Evolutionary conservation across 2,888 invertebrate genomes (phyloP).

Genomic region (Synergus laeviventris): DNA sequence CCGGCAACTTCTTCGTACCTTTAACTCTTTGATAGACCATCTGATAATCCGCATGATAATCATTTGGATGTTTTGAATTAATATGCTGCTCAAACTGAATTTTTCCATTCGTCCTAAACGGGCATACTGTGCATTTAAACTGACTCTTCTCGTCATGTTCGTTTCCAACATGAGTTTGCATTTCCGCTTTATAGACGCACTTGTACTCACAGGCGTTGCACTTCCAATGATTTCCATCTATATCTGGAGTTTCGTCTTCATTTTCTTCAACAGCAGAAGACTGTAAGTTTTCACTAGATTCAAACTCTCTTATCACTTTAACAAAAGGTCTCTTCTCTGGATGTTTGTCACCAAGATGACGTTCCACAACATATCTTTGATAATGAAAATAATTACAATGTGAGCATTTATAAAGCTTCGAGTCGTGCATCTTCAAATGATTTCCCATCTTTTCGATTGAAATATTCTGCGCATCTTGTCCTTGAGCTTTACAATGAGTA

Average conservation of each 20-base stretch:
- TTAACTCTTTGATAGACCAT: constrained; percentile 78
- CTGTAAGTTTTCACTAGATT: constrained; percentile 64
- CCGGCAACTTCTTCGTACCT: constrained; percentile 65
- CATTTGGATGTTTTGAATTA: constrained; percentile 78
- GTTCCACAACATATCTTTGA: constrained; percentile 80
- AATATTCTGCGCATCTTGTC: constrained; percentile 76
- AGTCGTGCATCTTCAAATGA: constrained; percentile 87
- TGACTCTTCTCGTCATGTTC: constrained; percentile 83
- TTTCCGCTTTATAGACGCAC: constrained; percentile 79
- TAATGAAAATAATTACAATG: constrained; percentile 83
- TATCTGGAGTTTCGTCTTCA: constrained; percentile 63
- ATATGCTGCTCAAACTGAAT: constrained; percentile 81
- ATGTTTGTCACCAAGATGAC: constrained; percentile 82
- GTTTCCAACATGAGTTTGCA: constrained; percentile 79
- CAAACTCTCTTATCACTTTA: constrained; percentile 74
- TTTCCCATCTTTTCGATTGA: constrained; percentile 81
- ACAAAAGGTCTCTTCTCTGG: constrained; percentile 77
- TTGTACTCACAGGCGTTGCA: constrained; percentile 83
- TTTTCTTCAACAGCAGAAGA: constrained; percentile 50
- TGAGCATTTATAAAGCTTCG: constrained; percentile 84
- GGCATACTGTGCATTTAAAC: constrained; percentile 84
- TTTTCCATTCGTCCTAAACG: constrained; percentile 78
- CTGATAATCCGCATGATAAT: constrained; percentile 64
- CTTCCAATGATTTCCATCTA: constrained; percentile 82
- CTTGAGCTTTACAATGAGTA: constrained; percentile 83